Evolutionary conservation across 1,140 invertebrate species (phyloP), one percentile per base, ranked within the genome.

Genomic region (Drosophila erecta): DNA sequence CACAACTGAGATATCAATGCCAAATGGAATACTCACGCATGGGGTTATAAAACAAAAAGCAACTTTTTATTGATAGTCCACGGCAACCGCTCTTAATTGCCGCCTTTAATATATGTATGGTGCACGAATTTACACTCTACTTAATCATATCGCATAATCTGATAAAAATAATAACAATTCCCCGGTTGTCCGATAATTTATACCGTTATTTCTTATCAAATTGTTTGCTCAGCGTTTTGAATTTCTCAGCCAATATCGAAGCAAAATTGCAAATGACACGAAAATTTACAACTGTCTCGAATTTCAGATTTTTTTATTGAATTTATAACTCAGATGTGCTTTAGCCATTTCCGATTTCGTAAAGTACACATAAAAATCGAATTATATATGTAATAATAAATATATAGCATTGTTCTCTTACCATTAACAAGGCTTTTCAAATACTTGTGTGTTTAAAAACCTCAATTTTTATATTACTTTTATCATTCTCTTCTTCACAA

Each of bases 61-160:
- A 69, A 69, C 37, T 46, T 22, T 73, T 74, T 74, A 74, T 74
- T 74, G 70, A 75, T 64, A 74, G 70, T 35, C 70, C 71, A 64
- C 71, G 71, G 70, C 70, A 74, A 74, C 71, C 73, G 71, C 49
- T 49, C 66, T 44, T 70, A 70, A 74, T 55, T 50, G 51, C 53
- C 46, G 50, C 64, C 30, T 30, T 38, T 49, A 59, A 51, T 50
- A 35, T 66, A 59, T 44, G 35, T 30, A n/a, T 12, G 12, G 40
- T 46, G 35, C 24, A 30, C 33, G 44, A 66, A 47, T 66, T 64
- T 66, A 66, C 59, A 66, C 62, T 64, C 62, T 2, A 5, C 35
- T 35, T 69, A 56, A 75, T 65, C 72, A 40, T 66, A 75, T 75
- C 72, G 47, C 71, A 57, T 57, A 64, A 64, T 75, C 59, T 65